Evolutionary conservation across 2,113 vertebrate species (phyloP), one percentile per base, ranked within the genome.

Genomic region (Larimichthys crocea): DNA sequence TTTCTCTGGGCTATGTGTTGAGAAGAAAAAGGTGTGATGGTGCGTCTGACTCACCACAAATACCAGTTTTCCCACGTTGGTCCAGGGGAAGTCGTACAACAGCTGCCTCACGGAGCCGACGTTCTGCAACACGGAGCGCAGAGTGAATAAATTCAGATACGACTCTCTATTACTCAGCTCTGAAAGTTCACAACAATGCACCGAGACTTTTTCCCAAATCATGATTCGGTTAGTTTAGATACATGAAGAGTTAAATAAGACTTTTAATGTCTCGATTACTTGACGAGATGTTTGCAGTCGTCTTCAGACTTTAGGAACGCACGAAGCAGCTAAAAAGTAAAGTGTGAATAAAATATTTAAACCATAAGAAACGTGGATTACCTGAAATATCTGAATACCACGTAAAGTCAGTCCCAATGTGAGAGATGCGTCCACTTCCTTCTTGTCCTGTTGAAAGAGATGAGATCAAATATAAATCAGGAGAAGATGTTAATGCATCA

Each of bases 381-480:
- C 98, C 97, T 99, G 98, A 90, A 99, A 99, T 88, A 99, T 98
- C 88, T 99, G 98, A 86, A 99, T 99, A n/a, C 98, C 98, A n/a
- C 97, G 94, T 24, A 98, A 95, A 0, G 98, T 99, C 89, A 99
- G 91, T 50, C 98, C 98, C 76, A 99, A 93, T 0, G 97, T 97
- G 52, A 99, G 92, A 9, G 98, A 97, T 1, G 98, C 97, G 59
- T 99, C 98, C 10, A 97, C 93, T 92, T 99, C 98, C 84, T 97
- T 97, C 90, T 99, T 99, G 93, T 99, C 98, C 98, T 99, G 85
- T 35, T 60, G 48, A 29, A 78, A 62, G 4, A 84, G 16, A 68
- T 9, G 0, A 73, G 16, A 46, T 57, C 8, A 17, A 15, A 22
- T 20, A 55, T 5, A 57, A 3, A 46, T 62, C 12, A 40, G 24